These are phyloP conservation scores for Cepaea hortensis DNA, from an alignment of 2,888 invertebrate species.

Conservation along the genomic window DNA sequence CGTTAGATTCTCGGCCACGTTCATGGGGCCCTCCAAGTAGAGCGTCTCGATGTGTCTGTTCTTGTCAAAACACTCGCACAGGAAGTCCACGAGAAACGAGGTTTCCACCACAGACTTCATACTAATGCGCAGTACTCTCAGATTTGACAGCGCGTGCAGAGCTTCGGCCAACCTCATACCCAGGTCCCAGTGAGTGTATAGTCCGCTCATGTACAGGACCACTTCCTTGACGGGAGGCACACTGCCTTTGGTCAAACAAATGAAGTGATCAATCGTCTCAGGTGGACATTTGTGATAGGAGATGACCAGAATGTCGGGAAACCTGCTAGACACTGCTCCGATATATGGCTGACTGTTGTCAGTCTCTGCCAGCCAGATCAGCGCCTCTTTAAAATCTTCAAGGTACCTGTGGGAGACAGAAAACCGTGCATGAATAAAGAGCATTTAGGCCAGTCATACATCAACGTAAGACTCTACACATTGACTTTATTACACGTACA, in stretches of 20 bases:
- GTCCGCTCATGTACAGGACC: conserved; percentile 53
- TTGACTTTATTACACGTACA: no score
- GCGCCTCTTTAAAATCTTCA: conserved; percentile 49
- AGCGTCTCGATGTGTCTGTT: conserved; percentile 48
- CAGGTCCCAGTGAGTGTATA: conserved; percentile 48
- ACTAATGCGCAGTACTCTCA: conserved; percentile 50
- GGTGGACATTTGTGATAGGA: conserved; percentile 50
- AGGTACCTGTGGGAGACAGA: conserved; percentile 28
- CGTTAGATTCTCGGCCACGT: conserved; percentile 55
- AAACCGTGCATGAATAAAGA: not conserved
- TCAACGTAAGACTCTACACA: no score
- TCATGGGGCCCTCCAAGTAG: conserved; percentile 54
- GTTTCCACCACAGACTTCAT: conserved; percentile 54
- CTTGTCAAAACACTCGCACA: conserved; percentile 54
- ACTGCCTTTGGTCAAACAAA: conserved; percentile 43
- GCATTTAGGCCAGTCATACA: no score
- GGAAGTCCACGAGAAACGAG: conserved; percentile 51
- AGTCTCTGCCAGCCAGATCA: conserved; percentile 53
- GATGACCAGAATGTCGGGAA: conserved; percentile 54
- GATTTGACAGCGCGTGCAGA: conserved; percentile 43
- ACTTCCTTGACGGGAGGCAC: conserved; percentile 40
- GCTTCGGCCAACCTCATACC: conserved; percentile 52
- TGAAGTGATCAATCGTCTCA: conserved; percentile 50
- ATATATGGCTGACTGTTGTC: conserved; percentile 52
- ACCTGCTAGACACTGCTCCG: conserved; percentile 45